Base-by-base conservation (phyloP, 1,140 invertebrate species). In the Temnothorax nylanderi region DNA sequence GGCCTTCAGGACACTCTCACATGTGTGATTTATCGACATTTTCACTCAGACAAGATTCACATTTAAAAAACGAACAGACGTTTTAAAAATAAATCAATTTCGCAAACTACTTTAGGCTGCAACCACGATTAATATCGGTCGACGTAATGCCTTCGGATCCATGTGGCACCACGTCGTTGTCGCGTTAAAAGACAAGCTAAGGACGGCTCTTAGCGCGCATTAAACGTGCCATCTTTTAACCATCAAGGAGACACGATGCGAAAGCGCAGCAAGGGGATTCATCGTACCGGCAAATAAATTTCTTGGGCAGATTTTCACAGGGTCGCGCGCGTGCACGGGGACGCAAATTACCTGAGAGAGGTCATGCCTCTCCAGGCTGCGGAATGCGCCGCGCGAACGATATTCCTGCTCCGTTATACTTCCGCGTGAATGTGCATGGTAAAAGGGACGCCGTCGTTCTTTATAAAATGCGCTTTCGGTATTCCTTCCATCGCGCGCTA, bases 401-500 rank as follows among this genome's bases (percentile, higher is more conserved):
- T 72, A 82, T 72, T 72, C 51, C 37, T 72, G 11, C 58, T 18
- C 69, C 32, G 64, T 81, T 81, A 74, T 60, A 84, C 69, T 84
- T 84, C 67, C 69, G 54, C 69, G 41, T 75, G 69, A 58, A 72
- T 51, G 64, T 74, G 56, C 26, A 81, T 49, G 44, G 51, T 67
- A 51, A 80, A 86, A 86, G 65, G 54, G n/a, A 76, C 60, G 47
- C 18, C 64, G 37, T 8, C 58, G 26, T 67, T 69, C 54, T 86
- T 86, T 86, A 80, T 67, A 72, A 74, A 80, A 71, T 10, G 82
- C 34, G 32, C 84, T 62, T 77, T 78, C 85, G 75, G 84, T 85
- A 88, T 88, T 88, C 84, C 67, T 88, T 78, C 47, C 74, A 54
- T 11, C 64, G 32, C n/a, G 64, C 54, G 18, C 62, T 41, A 37